A percentile compares a stretch with the other conserved stretches of the same genome.
Evolutionary conservation across 2,113 vertebrate genomes (phyloP).

Genomic region (Oceanodroma tethys): DNA sequence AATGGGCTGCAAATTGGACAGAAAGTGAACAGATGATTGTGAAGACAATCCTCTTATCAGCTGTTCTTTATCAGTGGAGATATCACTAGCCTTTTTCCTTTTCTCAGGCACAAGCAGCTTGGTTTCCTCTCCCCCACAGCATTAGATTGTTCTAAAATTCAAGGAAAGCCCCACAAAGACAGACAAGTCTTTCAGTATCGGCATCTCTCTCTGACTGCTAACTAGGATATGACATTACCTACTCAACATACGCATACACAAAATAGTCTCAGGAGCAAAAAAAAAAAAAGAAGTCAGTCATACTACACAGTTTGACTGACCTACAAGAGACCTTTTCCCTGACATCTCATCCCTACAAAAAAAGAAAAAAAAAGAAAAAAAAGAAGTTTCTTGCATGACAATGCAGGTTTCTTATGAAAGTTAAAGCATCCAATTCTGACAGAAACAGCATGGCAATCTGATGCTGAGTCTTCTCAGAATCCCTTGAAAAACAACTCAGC

Average conservation of each 20-base stretch:
- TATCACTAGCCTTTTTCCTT: not conserved
- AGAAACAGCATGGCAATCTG: not conserved
- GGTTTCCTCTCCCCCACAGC: not conserved
- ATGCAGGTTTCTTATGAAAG: not conserved
- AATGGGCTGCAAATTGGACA: not conserved
- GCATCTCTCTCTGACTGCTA: not conserved
- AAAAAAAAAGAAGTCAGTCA: not conserved
- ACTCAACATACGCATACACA: not conserved
- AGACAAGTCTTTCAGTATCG: not conserved
- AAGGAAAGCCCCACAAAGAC: not conserved
- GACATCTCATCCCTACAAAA: not conserved
- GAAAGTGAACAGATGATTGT: not conserved
- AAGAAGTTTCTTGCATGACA: not conserved
- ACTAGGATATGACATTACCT: not conserved
- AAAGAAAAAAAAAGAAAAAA: not conserved
- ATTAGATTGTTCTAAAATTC: not conserved
- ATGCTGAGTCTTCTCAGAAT: not conserved
- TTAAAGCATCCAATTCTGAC: not conserved
- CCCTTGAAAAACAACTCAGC: not conserved
- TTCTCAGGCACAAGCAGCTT: not conserved
- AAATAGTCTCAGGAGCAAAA: not conserved
- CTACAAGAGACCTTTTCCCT: not conserved
- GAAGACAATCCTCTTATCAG: not conserved
- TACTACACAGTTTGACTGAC: not conserved
- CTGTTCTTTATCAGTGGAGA: no score